phyloP scores from a whole-genome alignment of 2,888 invertebrate genomes.

The Nezara viridula region DNA sequence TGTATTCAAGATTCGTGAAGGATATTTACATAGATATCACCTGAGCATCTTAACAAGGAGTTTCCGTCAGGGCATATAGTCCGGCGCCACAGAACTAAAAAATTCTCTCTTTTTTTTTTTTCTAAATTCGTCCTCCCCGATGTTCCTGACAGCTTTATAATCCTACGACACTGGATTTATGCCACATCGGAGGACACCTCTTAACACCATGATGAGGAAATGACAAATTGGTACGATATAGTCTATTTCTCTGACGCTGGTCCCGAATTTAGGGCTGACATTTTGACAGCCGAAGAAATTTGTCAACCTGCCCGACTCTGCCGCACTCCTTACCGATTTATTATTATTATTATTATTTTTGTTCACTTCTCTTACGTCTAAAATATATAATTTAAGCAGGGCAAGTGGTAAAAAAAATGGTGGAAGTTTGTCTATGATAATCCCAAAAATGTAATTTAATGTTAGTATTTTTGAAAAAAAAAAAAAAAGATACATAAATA shows the following conservation, averaged over 20 bases:
- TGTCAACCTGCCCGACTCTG: neutral
- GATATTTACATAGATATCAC: conserved; percentile 27
- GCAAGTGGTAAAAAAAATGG: neutral
- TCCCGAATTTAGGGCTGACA: conserved; percentile 10
- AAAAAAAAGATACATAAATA: no score
- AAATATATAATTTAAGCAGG: neutral
- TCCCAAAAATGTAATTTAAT: no score
- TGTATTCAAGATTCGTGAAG: neutral
- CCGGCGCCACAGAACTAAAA: conserved; percentile 2
- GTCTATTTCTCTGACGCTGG: neutral
- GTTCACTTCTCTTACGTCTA: neutral
- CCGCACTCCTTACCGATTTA: neutral
- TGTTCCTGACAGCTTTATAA: conserved; percentile 13
- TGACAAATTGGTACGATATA: conserved; percentile 7
- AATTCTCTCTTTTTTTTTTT: neutral
- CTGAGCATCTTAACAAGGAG: neutral
- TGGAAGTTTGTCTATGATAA: no score
- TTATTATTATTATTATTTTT: no score
- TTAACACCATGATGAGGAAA: conserved; percentile 29
- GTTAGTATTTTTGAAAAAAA: no score
- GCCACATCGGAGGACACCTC: neutral
- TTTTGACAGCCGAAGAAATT: conserved; percentile 1
- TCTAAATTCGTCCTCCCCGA: neutral
- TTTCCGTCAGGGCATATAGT: neutral
- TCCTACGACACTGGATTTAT: neutral